Evolutionary conservation across 35 echinoderm and acorn worm species (phyloP), one percentile per base, ranked within the genome.

Genomic region (Hemicentrotus pulcherrimus): DNA sequence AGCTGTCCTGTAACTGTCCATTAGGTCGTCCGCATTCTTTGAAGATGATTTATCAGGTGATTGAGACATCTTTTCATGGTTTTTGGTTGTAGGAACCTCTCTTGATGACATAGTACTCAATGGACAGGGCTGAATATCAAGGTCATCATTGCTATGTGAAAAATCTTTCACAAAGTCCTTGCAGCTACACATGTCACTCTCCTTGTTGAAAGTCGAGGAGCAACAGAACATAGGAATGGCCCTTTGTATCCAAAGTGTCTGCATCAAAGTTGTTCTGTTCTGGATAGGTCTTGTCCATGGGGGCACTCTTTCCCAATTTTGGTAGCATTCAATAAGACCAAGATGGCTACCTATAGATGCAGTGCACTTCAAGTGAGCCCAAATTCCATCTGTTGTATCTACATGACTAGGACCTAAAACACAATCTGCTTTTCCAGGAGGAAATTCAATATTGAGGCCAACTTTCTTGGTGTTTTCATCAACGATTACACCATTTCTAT

Each of bases 221-320:
- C 88, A 90, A 90, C 88, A 90, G 46, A 90, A 90, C 45, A 90
- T 47, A 4, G 46, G 32, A 35, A 33, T 24, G 32, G 32, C 46
- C 32, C 18, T 90, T 47, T 19, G 12, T 16, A 90, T 90, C 88
- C 88, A 90, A 16, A 90, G 12, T 45, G 88, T 90, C n/a, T 90
- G 88, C 32, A 16, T 90, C 32, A 90, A 90, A 4, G 46, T 90
- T 31, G 46, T 90, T 47, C 46, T 90, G 88, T 90, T 90, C 19
- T 90, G 88, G 12, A 90, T 90, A 45, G 88, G 32, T 90, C 88
- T 90, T 45, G 88, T 45, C 88, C 46, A 45, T 45, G 88, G 46
- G 2, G 46, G 88, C 12, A 47, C 31, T 24, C 32, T 90, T 24
- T 90, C 88, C 4, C 88, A 32, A 90, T 90, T 41, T 47, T 90